Evolutionary conservation across 2,888 invertebrate genomes (phyloP).

Genomic region (Salticus scenicus): DNA sequence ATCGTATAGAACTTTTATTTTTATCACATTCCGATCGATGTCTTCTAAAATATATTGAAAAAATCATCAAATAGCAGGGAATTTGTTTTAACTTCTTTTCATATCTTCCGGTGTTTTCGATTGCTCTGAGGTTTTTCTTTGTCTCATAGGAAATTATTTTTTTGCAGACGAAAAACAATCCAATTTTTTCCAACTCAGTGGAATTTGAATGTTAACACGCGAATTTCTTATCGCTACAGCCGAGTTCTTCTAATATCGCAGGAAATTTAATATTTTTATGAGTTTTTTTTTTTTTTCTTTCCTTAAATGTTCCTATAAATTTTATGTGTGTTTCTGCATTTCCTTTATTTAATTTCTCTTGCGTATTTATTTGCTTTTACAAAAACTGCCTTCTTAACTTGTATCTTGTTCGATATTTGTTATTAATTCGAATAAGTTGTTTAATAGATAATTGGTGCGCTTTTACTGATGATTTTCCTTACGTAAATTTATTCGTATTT

Average conservation of each 20-base stretch:
- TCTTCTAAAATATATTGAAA: not conserved
- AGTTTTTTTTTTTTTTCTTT: too few species aligned
- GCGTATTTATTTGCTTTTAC: too few species aligned
- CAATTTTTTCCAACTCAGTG: not conserved
- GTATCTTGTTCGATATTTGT: too few species aligned
- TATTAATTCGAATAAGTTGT: too few species aligned
- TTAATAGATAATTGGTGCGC: too few species aligned
- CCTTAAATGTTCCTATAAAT: too few species aligned
- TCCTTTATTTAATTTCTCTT: too few species aligned
- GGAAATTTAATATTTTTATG: not conserved
- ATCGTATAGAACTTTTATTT: not conserved
- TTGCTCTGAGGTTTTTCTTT: slow-evolving; percentile 2
- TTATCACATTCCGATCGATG: not conserved
- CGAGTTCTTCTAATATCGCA: too few species aligned
- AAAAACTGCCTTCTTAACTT: too few species aligned
- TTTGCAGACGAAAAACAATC: not conserved
- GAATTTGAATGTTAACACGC: not conserved
- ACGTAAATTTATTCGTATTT: too few species aligned
- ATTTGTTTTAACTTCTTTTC: slow-evolving; percentile 3
- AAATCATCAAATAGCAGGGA: slow-evolving; percentile 12
- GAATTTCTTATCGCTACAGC: not conserved
- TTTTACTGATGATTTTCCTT: too few species aligned
- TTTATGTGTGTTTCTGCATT: too few species aligned
- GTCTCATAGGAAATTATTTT: slow-evolving; percentile 2
- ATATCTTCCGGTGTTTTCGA: slow-evolving; percentile 12